Percentiles rank a stretch among this genome's conserved stretches.
Conservation (phyloP, 1,140 invertebrate genomes). For the Bombyx mandarina region DNA sequence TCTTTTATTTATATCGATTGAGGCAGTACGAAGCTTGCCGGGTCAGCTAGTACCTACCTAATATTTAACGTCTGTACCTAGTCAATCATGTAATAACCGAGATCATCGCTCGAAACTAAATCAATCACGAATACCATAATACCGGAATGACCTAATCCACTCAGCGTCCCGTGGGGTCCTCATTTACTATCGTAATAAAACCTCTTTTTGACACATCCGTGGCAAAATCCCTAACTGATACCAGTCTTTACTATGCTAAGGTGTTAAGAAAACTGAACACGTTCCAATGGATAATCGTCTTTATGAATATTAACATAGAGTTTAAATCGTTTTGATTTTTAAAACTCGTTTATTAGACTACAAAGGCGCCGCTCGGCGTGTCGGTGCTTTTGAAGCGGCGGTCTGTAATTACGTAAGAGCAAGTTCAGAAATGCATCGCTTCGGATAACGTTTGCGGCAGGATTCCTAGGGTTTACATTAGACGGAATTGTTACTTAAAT, state of each 20-base stretch:
- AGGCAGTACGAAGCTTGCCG: too few species aligned
- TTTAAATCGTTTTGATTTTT: slow-evolving; percentile 13
- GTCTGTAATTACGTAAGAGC: slow-evolving; percentile 10
- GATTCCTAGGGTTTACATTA: slow-evolving; percentile 7
- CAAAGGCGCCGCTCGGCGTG: slow-evolving; percentile 52
- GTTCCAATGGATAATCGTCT: slow-evolving; percentile 9
- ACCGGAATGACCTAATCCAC: slow-evolving; percentile 39
- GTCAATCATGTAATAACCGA: too few species aligned
- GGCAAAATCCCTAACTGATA: slow-evolving; percentile 67
- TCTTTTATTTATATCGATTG: too few species aligned
- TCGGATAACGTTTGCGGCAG: not conserved
- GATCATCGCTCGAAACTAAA: not conserved
- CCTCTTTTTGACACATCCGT: slow-evolving; percentile 65
- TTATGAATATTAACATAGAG: slow-evolving; percentile 7
- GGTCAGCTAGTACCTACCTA: too few species aligned
- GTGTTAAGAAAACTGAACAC: slow-evolving; percentile 47
- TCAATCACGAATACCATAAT: slow-evolving; percentile 4
- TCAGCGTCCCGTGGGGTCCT: slow-evolving; percentile 38
- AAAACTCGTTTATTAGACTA: slow-evolving; percentile 51
- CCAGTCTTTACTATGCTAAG: slow-evolving; percentile 55
- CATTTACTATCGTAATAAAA: slow-evolving; percentile 60
- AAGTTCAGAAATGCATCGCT: not conserved
- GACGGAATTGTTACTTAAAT: too few species aligned
- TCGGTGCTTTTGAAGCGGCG: slow-evolving; percentile 50
- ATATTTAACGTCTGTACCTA: too few species aligned